Base-by-base conservation (phyloP, 2,797 vertebrate genomes). In the Orientallactaga sibirica region DNA sequence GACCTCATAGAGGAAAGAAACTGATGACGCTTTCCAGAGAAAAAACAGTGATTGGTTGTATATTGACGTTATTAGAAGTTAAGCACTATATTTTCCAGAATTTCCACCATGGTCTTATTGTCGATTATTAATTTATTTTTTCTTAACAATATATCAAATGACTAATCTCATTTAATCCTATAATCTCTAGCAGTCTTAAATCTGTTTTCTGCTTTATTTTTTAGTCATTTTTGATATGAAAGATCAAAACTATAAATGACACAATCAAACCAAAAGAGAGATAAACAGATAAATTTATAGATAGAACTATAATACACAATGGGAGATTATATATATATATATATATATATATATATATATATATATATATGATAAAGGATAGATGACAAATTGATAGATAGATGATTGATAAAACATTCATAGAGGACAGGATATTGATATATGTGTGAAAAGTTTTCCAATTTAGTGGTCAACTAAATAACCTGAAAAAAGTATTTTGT, bases 221-320 rank as follows among this genome's bases (percentile, higher is more conserved):
- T 77, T 91, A 10, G 14, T 83, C n/a, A 68, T 74, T 93, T 94
- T 22, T 92, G 52, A 61, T 0, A 83, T 93, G 77, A 92, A 92
- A 80, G 14, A 75, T 81, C 18, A 92, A 91, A 92, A 43, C 1
- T 88, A 8, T 64, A 71, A 7, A 33, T 37, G 22, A 66, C 1
- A n/a, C 78, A 66, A 70, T 52, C 14, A 75, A 86, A 77, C 22
- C 68, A 61, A 79, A 8, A 92, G 43, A 18, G 12, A 71, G 4
- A 55, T 12, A 11, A 10, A 16, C 25, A 88, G 8, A 22, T 1
- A 64, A 3, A 43, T n/a, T 66, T 22, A 71, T 37, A 41, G 37
- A 74, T 25, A 74, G 37, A 29, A 24, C 4, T 20, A 64, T 64
- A 64, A 64, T 24, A 64, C 1, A 24, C 3, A n/a, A 76, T 41